Evolutionary conservation across 2,888 invertebrate species (phyloP), one percentile per base, ranked within the genome.

Genomic region (Caenorhabditis becei): DNA sequence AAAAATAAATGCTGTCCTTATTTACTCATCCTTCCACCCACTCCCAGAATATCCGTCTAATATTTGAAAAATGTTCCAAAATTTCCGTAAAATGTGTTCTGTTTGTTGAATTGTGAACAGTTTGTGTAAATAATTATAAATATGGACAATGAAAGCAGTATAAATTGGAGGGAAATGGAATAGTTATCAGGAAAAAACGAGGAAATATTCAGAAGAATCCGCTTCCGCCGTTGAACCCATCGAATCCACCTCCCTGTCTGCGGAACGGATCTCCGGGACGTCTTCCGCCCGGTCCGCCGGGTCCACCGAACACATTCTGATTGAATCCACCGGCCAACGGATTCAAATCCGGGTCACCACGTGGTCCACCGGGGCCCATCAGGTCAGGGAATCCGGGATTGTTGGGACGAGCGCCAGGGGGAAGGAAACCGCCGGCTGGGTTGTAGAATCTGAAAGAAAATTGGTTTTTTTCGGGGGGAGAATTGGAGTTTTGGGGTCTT

Each of bases 211-310:
- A 72, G 56, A 72, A 58, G 41, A 56, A 74, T 58, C 66, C 65
- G n/a, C 63, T 63, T 18, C 77, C 63, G n/a, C n/a, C n/a, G n/a
- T n/a, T n/a, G 44, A 16, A 18, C 32, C 77, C 77, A 32, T 32
- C 32, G 32, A 32, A 32, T 23, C 77, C 75, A 11, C 61, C 47
- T 51, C 77, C 58, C 8, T 24, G 32, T 20, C 44, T 41, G 23
- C 56, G 66, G 66, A 70, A 77, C 41, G 77, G 77, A 59, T 63
- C 56, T 59, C 77, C 70, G 10, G 58, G 65, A 53, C 24, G 56
- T 32, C 77, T 67, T 10, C 79, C 67, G n/a, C n/a, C n/a, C n/a
- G n/a, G n/a, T n/a, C n/a, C n/a, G n/a, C n/a, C n/a, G n/a, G 2
- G 37, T 16, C 37, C 65, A 1, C 80, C 75, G 80, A 70, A 14